These are phyloP conservation scores for Egretta garzetta DNA, from an alignment of 2,113 vertebrate genomes.

Conservation along the genomic window DNA sequence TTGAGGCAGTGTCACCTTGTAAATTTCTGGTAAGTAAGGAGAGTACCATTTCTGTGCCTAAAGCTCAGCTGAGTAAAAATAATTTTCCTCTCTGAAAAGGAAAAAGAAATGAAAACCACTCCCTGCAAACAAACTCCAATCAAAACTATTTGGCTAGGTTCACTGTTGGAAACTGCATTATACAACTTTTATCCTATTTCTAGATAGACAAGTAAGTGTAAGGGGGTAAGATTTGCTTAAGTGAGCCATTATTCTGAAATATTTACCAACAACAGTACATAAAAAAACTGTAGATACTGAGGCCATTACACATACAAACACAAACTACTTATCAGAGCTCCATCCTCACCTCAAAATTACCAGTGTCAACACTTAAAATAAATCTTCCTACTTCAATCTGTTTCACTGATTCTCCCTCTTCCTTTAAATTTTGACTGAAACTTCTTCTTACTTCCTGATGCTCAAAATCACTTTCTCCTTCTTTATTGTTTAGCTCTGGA, in stretches of 20 bases:
- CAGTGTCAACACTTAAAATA: not conserved
- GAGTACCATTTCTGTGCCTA: not conserved
- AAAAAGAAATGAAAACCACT: not conserved
- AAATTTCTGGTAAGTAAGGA: not conserved
- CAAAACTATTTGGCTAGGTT: not conserved
- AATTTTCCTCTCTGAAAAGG: not conserved
- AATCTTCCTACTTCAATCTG: not conserved
- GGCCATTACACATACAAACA: not conserved
- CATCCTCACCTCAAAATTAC: not conserved
- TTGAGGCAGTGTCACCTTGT: not conserved
- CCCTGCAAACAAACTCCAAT: not conserved
- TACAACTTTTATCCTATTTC: not conserved
- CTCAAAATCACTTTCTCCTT: not conserved
- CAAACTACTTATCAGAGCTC: not conserved
- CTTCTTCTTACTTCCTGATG: not conserved
- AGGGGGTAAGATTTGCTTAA: not conserved
- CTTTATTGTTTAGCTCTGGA: not conserved
- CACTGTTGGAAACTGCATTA: not conserved
- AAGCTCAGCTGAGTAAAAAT: not conserved
- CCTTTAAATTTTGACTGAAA: not conserved
- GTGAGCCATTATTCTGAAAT: not conserved
- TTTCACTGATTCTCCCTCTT: not conserved
- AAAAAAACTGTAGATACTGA: not conserved
- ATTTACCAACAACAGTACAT: not conserved
- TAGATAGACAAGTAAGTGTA: not conserved